Conservation (phyloP, 2,888 invertebrate species). For the Ornithoptera alexandrae region DNA sequence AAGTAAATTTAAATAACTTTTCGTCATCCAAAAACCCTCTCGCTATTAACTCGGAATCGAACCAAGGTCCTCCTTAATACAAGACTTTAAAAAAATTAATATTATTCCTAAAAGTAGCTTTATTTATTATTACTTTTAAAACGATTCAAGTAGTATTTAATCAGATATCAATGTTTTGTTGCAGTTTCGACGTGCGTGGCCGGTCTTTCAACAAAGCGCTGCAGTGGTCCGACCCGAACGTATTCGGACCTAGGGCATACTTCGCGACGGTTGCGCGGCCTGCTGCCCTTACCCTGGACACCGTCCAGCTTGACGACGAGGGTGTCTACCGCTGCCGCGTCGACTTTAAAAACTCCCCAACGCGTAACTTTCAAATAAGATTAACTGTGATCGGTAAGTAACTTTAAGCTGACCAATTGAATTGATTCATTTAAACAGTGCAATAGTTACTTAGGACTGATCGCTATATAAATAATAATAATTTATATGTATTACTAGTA, state of each 20-base stretch:
- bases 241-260: constrained; percentile 91
- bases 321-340: constrained; percentile 93
- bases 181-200: constrained; percentile 92
- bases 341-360: constrained; percentile 93
- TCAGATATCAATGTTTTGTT: constrained; percentile 42
- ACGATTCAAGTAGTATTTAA: not conserved
- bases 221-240: constrained; percentile 90
- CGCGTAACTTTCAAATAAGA: constrained; percentile 92
- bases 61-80: no score
- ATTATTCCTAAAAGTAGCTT: no score
- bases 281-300: constrained; percentile 89
- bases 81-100: no score
- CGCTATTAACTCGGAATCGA: no score
- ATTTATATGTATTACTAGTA: no score
- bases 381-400: constrained; percentile 93
- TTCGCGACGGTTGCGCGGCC: constrained; percentile 90
- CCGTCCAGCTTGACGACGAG: constrained; percentile 91
- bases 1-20: no score
- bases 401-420: not conserved
- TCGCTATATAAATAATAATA: not conserved
- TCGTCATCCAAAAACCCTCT: no score
- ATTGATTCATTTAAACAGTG: not conserved
- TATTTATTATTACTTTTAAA: not conserved
- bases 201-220: constrained; percentile 89
- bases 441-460: not conserved